These are phyloP conservation scores for Thermophis baileyi DNA, from an alignment of 2,113 vertebrate species.

Conservation along the genomic window DNA sequence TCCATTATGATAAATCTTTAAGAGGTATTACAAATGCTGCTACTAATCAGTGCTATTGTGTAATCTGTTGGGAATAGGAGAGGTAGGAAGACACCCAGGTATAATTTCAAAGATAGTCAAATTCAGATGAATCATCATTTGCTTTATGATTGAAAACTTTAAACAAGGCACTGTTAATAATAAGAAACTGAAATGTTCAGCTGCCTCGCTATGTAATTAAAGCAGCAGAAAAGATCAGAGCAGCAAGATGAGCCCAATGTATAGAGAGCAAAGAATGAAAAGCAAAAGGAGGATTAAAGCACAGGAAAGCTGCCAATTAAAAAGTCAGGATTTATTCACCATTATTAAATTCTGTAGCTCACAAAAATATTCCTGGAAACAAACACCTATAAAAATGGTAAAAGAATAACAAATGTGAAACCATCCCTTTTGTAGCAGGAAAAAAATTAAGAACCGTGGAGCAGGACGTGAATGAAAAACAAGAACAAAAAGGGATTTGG, in stretches of 20 bases:
- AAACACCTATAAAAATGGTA: background rate
- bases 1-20: slow-evolving; percentile 66
- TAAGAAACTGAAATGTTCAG: slow-evolving; percentile 40
- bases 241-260: slow-evolving; percentile 36
- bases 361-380: background rate
- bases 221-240: slow-evolving; percentile 42
- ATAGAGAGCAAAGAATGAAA: slow-evolving; percentile 28
- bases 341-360: slow-evolving; percentile 13
- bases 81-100: slow-evolving; percentile 57
- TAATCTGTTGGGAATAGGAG: slow-evolving; percentile 51
- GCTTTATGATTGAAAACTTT: slow-evolving; percentile 4
- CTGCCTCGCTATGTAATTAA: slow-evolving; percentile 42
- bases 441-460: background rate
- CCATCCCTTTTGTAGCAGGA: background rate
- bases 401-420: slow-evolving; percentile 19
- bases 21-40: slow-evolving; percentile 67
- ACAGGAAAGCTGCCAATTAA: slow-evolving; percentile 37
- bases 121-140: slow-evolving; percentile 58
- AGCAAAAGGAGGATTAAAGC: slow-evolving; percentile 5
- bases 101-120: slow-evolving; percentile 59
- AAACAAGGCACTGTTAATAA: slow-evolving; percentile 35
- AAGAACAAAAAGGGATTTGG: background rate
- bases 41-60: slow-evolving; percentile 60
- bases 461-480: background rate
- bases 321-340: slow-evolving; percentile 22